Conservation (phyloP, 2,113 vertebrate genomes). For the Acrocephalus kingi region DNA sequence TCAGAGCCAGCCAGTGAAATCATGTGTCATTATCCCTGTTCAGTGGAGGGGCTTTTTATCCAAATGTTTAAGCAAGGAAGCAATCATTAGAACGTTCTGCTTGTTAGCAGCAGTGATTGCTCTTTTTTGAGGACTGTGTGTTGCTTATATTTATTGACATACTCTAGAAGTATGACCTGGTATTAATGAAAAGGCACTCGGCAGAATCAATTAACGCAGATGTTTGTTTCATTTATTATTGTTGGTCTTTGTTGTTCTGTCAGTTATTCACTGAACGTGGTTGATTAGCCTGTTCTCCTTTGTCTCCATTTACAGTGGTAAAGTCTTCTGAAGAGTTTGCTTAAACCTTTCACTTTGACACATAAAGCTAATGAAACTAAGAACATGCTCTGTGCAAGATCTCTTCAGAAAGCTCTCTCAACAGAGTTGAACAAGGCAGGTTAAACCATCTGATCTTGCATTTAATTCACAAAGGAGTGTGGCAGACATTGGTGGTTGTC, state of each 20-base stretch:
- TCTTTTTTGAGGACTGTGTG: background rate
- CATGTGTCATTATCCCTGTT: background rate
- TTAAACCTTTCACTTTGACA: background rate
- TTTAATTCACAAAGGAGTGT: background rate
- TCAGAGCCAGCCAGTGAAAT: background rate
- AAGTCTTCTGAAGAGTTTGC: background rate
- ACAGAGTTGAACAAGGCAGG: background rate
- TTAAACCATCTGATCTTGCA: background rate
- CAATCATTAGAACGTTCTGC: background rate
- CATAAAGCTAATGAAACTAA: background rate
- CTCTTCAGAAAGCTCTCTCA: background rate
- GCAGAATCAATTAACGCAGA: background rate
- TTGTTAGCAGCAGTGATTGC: background rate
- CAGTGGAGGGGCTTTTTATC: background rate
- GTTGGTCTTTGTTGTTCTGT: background rate
- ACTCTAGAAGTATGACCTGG: background rate
- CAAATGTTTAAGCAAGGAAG: background rate
- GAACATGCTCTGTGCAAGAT: background rate
- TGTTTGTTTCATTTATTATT: background rate
- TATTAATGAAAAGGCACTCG: slow-evolving; percentile 3
- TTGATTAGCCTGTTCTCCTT: background rate
- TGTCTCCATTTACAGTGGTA: background rate
- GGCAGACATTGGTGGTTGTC: background rate
- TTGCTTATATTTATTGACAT: background rate
- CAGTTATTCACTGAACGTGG: background rate